Evolutionary conservation across 1,140 invertebrate genomes (phyloP), one percentile per base, ranked within the genome.

Genomic region (Drosophila eugracilis): DNA sequence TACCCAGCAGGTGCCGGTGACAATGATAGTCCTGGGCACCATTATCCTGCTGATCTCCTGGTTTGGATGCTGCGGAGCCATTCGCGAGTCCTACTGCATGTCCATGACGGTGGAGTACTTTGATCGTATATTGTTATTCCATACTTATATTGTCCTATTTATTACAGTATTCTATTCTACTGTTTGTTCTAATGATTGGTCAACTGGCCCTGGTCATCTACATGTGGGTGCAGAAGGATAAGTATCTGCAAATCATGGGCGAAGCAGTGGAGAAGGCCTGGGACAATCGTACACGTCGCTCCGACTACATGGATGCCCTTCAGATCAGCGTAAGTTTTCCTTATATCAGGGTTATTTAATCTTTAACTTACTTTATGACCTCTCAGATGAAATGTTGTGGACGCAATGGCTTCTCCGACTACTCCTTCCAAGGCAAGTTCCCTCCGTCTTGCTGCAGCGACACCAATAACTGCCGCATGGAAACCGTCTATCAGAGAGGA

Each of bases 51-150:
- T 96, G 22, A 94, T 97, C 57, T 95, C 96, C 6, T 97, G 96
- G 93, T 95, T 97, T 85, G 96, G 96, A 75, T 97, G 96, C 91
- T 97, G 96, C 84, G 96, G 96, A 30, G 96, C 96, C 7, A 94
- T 96, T 50, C 94, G 95, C 49, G 96, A 97, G 90, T 96, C 94
- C 80, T 94, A 95, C 78, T 97, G 96, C 92, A 97, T 97, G 95
- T 93, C 95, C 17, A 94, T 96, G 84, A 96, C 95, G 78, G 96
- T 96, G 91, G 92, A 91, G 26, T 3, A 39, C 9, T n/a, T n/a
- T n/a, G 2, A 4, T 1, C 37, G 17, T 5, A 21, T 4, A 2
- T 5, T n/a, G 12, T 1, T 6, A 4, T 6, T 12, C 21, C 12
- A n/a, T 28, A 32, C 14, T 36, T 49, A 63, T 65, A 65, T 28